Evolutionary conservation across 2,888 invertebrate genomes (phyloP).

Genomic region (Thelaira solivaga): DNA sequence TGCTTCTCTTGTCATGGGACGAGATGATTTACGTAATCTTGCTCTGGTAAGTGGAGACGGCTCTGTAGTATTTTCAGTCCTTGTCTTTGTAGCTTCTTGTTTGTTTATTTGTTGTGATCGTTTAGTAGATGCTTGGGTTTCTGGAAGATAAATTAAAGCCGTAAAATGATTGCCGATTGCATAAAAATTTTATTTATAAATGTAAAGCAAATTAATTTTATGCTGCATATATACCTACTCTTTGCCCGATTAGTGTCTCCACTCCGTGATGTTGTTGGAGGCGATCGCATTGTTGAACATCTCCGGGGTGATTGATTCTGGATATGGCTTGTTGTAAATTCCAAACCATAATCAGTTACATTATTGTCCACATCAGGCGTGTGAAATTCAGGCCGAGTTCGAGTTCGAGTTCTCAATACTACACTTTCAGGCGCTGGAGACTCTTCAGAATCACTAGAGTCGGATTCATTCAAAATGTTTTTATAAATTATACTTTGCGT

Average conservation of each 20-base stretch:
- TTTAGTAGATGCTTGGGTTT: no score
- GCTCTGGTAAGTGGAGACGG: not conserved
- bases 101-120: no score
- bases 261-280: no score
- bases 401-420: not conserved
- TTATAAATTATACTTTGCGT: conserved; percentile 7
- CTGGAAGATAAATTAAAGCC: no score
- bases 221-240: no score
- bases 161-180: no score
- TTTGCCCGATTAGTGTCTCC: no score
- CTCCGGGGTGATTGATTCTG: conserved; percentile 21
- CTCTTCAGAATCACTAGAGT: not conserved
- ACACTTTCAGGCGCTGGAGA: not conserved
- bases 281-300: conserved; percentile 63
- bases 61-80: no score
- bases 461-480: conserved; percentile 15
- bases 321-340: conserved; percentile 54
- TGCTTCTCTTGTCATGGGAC: conserved; percentile 23
- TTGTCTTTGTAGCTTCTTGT: no score
- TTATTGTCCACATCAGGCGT: conserved; percentile 50
- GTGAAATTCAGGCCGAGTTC: conserved; percentile 8
- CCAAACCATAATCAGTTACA: conserved; percentile 62
- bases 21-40: conserved; percentile 56
- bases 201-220: no score
- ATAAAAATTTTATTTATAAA: no score